Evolutionary conservation across 2,113 vertebrate species (phyloP), one percentile per base, ranked within the genome.

Genomic region (Neodontobutis hainanensis): DNA sequence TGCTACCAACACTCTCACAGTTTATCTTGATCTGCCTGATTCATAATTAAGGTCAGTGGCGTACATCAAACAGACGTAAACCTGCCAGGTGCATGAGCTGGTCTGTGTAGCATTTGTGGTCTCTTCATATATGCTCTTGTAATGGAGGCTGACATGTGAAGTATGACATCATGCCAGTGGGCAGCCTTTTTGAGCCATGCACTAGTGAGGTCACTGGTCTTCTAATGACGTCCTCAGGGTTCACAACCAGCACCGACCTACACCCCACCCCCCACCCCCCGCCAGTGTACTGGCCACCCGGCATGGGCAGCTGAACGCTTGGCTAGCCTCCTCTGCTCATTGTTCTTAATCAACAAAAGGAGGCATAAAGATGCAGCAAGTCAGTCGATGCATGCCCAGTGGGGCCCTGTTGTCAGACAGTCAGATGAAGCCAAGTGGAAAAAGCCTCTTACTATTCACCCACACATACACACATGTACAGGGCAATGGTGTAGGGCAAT

Each of bases 321-420:
- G 68, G 70, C 73, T 79, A 80, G 73, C 49, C 63, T 74, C 52
- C 67, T 65, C 62, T 27, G 51, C 65, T 78, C 56, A 34, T 70
- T 81, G 70, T 52, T 70, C 61, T 77, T 72, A 80, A 85, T 88
- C 80, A 84, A 75, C 82, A 80, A 87, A 85, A 71, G 82, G 80
- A 90, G 84, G 87, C 89, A 88, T 76, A 85, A 85, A 89, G 88
- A 88, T 64, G 77, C 85, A 83, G 75, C 65, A 73, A 91, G 88
- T 87, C 81, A 87, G 78, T 87, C 83, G 77, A 82, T 91, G 87
- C 89, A 87, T 87, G 90, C 90, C 90, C 88, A 87, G 69, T 85
- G 82, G 91, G 82, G 84, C 83, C 81, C 76, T 83, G 72, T 87
- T 88, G 80, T 85, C 83, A 83, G 83, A 82, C 87, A 85, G 87